Evolutionary conservation across 2,113 vertebrate genomes (phyloP).

Genomic region (Leptocoma aspasia): DNA sequence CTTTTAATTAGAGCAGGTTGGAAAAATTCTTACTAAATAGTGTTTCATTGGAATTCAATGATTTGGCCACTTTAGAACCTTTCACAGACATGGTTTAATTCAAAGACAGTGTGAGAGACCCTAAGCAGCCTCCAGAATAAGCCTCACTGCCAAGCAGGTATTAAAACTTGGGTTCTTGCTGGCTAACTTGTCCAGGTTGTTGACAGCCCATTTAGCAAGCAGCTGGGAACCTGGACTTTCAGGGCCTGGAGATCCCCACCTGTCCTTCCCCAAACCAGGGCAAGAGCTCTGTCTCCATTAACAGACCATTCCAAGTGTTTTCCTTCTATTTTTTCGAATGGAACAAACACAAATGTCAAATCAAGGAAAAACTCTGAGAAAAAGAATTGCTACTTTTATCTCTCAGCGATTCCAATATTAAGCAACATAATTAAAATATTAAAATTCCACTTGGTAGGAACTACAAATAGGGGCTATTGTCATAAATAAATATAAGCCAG

Average conservation of each 20-base stretch:
- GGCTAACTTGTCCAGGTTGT: background rate
- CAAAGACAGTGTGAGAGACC: background rate
- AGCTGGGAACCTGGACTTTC: background rate
- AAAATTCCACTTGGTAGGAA: background rate
- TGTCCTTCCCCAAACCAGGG: background rate
- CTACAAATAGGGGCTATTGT: accelerated
- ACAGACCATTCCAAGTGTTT: background rate
- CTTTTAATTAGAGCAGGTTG: background rate
- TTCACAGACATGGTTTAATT: background rate
- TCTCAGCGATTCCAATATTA: background rate
- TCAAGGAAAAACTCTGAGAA: background rate
- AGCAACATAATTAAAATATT: background rate
- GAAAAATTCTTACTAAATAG: background rate
- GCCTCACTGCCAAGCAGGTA: background rate
- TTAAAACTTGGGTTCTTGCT: background rate
- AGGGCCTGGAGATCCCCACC: background rate
- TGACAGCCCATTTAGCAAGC: background rate
- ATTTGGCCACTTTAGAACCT: background rate
- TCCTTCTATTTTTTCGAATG: background rate
- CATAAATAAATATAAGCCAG: background rate
- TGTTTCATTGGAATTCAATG: background rate
- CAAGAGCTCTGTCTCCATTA: background rate
- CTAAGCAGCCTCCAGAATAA: background rate
- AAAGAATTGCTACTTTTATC: background rate
- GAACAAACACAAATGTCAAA: background rate